Evolutionary conservation across 2,797 vertebrate genomes (phyloP).

Genomic region (Squalus acanthias): DNA sequence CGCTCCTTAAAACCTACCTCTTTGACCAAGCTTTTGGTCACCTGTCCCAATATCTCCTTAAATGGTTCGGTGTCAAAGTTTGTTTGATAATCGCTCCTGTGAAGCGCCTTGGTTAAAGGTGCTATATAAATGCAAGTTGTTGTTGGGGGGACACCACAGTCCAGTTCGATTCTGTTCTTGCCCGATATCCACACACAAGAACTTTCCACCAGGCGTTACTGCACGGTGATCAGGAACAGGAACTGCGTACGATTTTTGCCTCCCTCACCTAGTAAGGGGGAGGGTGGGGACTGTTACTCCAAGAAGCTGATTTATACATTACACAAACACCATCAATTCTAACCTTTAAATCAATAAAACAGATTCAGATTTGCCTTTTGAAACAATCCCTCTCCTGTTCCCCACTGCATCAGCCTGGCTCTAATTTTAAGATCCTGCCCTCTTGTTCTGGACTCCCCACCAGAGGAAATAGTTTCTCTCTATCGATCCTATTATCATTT

Average conservation of each 20-base stretch:
- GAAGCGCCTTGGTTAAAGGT: not conserved
- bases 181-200: not conserved
- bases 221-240: not conserved
- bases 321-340: not conserved
- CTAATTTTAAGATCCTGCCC: not conserved
- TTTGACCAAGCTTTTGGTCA: not conserved
- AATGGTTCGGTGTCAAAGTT: not conserved
- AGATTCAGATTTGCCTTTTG: not conserved
- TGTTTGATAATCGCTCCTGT: not conserved
- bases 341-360: not conserved
- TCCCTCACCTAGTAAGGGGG: not conserved
- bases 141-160: not conserved
- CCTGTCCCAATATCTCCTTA: not conserved
- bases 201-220: not conserved
- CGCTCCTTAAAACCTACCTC: not conserved
- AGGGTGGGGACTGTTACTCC: not conserved
- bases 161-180: not conserved
- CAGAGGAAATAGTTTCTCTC: not conserved
- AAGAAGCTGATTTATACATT: not conserved
- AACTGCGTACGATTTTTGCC: not conserved
- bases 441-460: not conserved
- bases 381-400: not conserved
- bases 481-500: not conserved
- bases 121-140: not conserved
- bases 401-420: not conserved